A percentile compares a stretch with the other conserved stretches of the same genome.
phyloP scores from a whole-genome alignment of 2,888 invertebrate genomes.

The Steinernema hermaphroditum region DNA sequence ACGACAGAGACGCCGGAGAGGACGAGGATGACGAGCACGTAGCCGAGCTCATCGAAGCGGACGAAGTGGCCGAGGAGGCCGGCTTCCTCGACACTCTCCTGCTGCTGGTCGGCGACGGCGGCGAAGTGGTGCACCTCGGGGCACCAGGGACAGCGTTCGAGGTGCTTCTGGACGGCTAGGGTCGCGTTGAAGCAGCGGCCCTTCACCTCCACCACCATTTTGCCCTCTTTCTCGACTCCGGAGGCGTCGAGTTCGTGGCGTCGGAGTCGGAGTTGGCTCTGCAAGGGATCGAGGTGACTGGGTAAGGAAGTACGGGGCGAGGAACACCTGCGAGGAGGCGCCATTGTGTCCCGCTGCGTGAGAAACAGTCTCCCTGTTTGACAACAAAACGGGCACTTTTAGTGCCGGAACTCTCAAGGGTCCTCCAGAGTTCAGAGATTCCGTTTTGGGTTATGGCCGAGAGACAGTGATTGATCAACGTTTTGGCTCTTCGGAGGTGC shows the following conservation, averaged over 20 bases:
- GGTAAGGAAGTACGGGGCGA: neutral
- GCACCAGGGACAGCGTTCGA: slow-evolving; percentile 62
- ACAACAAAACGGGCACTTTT: slow-evolving; percentile 3
- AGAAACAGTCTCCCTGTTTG: neutral
- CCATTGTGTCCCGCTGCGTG: slow-evolving; percentile 27
- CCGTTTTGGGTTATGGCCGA: neutral
- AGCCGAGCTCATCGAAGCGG: slow-evolving; percentile 43
- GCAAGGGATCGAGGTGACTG: slow-evolving; percentile 5
- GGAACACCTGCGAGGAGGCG: slow-evolving; percentile 18
- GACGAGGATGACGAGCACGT: slow-evolving; percentile 44
- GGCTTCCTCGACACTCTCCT: slow-evolving; percentile 29
- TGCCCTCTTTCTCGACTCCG: neutral
- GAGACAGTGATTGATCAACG: neutral
- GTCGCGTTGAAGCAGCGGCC: slow-evolving; percentile 64
- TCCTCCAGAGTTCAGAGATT: neutral
- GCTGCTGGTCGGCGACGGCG: slow-evolving; percentile 50
- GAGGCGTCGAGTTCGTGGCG: neutral
- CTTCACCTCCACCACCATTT: slow-evolving; percentile 48
- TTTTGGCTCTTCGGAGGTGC: neutral
- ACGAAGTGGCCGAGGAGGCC: slow-evolving; percentile 31
- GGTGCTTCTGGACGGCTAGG: slow-evolving; percentile 55
- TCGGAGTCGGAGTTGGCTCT: slow-evolving; percentile 25
- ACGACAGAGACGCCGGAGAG: slow-evolving; percentile 47
- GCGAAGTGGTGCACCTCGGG: slow-evolving; percentile 58
- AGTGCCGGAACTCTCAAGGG: neutral